A percentile compares a stretch with the other conserved stretches of the same genome.
Conservation (phyloP, 2,888 invertebrate genomes). For the Panopea generosa region DNA sequence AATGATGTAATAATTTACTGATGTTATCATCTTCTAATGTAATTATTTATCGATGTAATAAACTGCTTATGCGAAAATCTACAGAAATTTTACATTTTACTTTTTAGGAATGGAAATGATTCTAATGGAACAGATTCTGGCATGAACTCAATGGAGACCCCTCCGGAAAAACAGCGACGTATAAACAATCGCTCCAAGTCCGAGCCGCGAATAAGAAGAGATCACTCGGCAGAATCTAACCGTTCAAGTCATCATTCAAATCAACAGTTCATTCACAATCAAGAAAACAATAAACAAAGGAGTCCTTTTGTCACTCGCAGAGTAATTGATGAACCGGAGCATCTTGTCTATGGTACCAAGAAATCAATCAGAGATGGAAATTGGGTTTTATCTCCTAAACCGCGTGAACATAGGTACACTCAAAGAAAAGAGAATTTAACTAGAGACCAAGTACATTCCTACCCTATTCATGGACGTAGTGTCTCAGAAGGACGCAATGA, state of each 20-base stretch:
- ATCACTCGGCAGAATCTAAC: slow-evolving; percentile 38
- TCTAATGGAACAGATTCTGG: no score
- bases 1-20: no score
- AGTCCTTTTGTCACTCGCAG: slow-evolving; percentile 18
- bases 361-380: slow-evolving; percentile 34
- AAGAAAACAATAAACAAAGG: slow-evolving; percentile 19
- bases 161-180: slow-evolving; percentile 5
- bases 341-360: slow-evolving; percentile 44
- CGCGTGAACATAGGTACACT: slow-evolving; percentile 47
- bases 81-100: no score
- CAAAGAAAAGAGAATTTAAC: slow-evolving; percentile 26
- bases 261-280: slow-evolving; percentile 9
- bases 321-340: slow-evolving; percentile 35
- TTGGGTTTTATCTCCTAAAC: slow-evolving; percentile 58
- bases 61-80: no score
- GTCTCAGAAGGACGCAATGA: slow-evolving; percentile 36
- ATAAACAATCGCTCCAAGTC: slow-evolving; percentile 15
- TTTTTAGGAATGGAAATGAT: no score
- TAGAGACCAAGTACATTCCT: neutral
- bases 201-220: slow-evolving; percentile 23
- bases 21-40: no score
- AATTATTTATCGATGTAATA: no score
- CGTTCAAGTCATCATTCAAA: slow-evolving; percentile 32
- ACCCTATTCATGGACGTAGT: slow-evolving; percentile 41
- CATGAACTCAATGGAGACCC: neutral